Conservation (phyloP, 2,113 vertebrate species). For the Burhinus bistriatus region DNA sequence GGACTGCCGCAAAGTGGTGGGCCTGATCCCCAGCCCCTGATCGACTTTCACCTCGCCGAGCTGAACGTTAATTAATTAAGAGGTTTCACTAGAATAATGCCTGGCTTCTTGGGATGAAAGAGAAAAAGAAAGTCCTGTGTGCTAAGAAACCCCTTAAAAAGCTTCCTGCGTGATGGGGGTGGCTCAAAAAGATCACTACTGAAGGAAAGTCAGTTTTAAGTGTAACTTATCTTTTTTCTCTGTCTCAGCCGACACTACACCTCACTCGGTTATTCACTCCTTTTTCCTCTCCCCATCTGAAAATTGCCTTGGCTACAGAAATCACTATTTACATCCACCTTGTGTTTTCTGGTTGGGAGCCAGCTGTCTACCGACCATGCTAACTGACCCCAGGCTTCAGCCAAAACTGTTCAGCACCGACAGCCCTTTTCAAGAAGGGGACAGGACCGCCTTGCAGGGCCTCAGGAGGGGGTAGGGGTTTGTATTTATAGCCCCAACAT, state of each 20-base stretch:
- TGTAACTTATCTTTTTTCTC: not conserved
- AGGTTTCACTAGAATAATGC: not conserved
- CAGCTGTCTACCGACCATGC: not conserved
- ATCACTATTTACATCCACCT: not conserved
- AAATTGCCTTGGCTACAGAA: not conserved
- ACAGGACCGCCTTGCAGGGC: not conserved
- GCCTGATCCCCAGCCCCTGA: not conserved
- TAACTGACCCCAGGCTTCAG: not conserved
- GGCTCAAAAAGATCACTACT: not conserved
- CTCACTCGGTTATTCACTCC: not conserved
- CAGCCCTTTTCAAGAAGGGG: not conserved
- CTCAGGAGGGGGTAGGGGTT: not conserved
- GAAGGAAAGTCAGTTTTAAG: not conserved
- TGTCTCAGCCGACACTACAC: not conserved
- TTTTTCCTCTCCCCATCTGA: not conserved
- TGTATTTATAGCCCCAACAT: not conserved
- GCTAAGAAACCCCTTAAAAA: not conserved
- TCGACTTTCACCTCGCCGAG: not conserved
- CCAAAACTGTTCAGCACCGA: not conserved
- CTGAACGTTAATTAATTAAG: not conserved
- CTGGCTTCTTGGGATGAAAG: not conserved
- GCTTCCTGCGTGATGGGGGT: fast-evolving
- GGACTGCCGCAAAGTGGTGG: not conserved
- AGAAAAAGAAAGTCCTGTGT: not conserved
- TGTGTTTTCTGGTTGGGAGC: not conserved